A percentile compares a stretch with the other conserved stretches of the same genome.
Evolutionary conservation across 2,888 invertebrate genomes (phyloP).

Genomic region (Stenichneumon culpator): DNA sequence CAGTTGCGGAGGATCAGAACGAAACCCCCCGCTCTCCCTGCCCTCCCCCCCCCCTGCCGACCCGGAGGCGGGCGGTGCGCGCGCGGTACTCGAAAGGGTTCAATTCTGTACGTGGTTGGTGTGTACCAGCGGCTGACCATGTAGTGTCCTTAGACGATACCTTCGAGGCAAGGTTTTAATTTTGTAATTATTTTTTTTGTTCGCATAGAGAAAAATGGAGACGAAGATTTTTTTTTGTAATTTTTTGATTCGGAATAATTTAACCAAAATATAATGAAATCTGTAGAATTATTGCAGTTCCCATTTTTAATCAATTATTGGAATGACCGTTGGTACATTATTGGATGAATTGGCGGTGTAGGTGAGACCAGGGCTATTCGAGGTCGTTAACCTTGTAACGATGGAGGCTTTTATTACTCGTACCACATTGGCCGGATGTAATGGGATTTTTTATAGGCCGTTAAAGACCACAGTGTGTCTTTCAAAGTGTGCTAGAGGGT

Average conservation of each 20-base stretch:
- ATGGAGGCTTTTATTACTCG: not conserved
- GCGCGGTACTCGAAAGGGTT: constrained; percentile 6
- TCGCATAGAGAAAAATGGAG: not conserved
- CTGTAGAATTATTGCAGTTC: not conserved
- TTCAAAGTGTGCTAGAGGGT: not conserved
- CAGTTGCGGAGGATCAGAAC: constrained; percentile 67
- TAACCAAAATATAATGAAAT: not conserved
- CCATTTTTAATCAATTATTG: not conserved
- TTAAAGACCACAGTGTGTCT: not conserved
- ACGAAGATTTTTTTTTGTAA: not conserved
- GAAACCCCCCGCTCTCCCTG: constrained; percentile 5
- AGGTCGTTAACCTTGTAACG: not conserved
- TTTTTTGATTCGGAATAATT: not conserved
- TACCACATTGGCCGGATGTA: not conserved
- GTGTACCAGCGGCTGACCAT: constrained; percentile 14
- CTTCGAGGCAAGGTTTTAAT: not conserved
- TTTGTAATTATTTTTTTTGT: not conserved
- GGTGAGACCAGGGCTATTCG: not conserved
- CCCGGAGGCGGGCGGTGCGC: not conserved
- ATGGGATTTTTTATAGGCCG: not conserved
- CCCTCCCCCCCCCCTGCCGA: constrained; percentile 1
- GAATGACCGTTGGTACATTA: not conserved
- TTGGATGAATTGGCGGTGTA: not conserved
- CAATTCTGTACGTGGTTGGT: not conserved
- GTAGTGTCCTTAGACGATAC: not conserved